phyloP scores from a whole-genome alignment of 1,140 invertebrate species.

The Drosophila serrata region DNA sequence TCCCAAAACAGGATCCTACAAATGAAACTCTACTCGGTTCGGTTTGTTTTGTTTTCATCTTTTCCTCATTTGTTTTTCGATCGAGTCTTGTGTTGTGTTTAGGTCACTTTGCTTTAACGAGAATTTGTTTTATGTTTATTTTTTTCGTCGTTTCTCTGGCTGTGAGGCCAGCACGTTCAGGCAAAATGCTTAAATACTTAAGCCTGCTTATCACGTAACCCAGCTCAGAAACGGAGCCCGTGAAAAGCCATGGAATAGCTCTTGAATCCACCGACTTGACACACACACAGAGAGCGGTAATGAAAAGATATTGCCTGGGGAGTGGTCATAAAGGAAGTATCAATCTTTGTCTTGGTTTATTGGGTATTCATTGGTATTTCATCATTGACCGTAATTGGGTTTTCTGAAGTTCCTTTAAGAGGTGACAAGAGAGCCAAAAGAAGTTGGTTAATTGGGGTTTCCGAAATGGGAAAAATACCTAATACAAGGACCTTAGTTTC shows the following conservation, averaged over 20 bases:
- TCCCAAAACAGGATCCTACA: slow-evolving; percentile 65
- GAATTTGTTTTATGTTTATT: slow-evolving; percentile 63
- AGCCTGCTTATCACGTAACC: slow-evolving; percentile 75
- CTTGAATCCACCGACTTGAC: slow-evolving; percentile 28
- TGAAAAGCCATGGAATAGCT: slow-evolving; percentile 45
- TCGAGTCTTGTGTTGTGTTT: slow-evolving; percentile 44
- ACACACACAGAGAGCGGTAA: slow-evolving; percentile 8
- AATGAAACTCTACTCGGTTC: slow-evolving; percentile 21
- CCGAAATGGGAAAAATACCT: too few relatives aligned
- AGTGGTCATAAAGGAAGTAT: slow-evolving; percentile 49
- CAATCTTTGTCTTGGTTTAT: slow-evolving; percentile 32
- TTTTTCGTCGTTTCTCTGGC: slow-evolving; percentile 24
- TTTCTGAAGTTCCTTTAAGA: neutral
- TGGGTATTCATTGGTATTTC: slow-evolving; percentile 19
- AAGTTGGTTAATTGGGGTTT: neutral
- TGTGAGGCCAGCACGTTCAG: slow-evolving; percentile 70
- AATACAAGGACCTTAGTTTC: too few relatives aligned
- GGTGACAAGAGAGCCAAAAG: neutral
- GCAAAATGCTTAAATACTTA: slow-evolving; percentile 62
- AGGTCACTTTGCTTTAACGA: slow-evolving; percentile 54
- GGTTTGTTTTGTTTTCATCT: slow-evolving; percentile 7
- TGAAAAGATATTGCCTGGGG: slow-evolving; percentile 32
- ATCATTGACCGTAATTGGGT: slow-evolving; percentile 12
- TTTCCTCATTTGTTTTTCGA: slow-evolving; percentile 18
- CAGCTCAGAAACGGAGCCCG: slow-evolving; percentile 26